These are phyloP conservation scores for Dolichomitus sp. DNA, from an alignment of 2,888 invertebrate species.

Conservation along the genomic window DNA sequence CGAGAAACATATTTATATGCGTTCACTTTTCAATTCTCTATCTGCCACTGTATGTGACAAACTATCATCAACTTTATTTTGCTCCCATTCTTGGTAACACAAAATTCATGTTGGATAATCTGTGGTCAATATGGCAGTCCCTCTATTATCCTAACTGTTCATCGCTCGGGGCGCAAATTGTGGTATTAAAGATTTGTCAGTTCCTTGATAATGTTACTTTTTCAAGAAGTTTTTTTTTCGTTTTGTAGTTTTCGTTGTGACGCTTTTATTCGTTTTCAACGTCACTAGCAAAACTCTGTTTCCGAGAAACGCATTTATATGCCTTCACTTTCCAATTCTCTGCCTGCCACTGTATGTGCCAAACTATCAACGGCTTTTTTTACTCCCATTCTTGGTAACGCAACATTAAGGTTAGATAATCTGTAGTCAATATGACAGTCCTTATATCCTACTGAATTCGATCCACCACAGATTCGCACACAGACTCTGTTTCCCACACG, in stretches of 20 bases:
- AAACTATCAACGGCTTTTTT: neutral
- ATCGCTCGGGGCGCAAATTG: constrained; percentile 74
- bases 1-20: neutral
- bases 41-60: neutral
- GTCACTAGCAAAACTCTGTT: neutral
- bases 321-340: neutral
- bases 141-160: neutral
- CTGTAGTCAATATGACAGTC: too few species aligned
- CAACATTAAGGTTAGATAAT: neutral
- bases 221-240: neutral
- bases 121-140: too few species aligned
- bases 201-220: constrained; percentile 76
- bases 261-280: too few species aligned
- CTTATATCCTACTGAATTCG: too few species aligned
- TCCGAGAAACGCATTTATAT: neutral
- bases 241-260: neutral
- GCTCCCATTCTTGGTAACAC: neutral
- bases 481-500: too few species aligned
- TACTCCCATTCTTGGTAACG: neutral
- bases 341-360: neutral
- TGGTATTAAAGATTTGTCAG: constrained; percentile 74
- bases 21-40: neutral
- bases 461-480: too few species aligned
- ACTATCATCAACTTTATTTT: neutral
- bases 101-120: neutral